Evolutionary conservation across 2,888 invertebrate genomes (phyloP).

Genomic region (Apeira syringaria): DNA sequence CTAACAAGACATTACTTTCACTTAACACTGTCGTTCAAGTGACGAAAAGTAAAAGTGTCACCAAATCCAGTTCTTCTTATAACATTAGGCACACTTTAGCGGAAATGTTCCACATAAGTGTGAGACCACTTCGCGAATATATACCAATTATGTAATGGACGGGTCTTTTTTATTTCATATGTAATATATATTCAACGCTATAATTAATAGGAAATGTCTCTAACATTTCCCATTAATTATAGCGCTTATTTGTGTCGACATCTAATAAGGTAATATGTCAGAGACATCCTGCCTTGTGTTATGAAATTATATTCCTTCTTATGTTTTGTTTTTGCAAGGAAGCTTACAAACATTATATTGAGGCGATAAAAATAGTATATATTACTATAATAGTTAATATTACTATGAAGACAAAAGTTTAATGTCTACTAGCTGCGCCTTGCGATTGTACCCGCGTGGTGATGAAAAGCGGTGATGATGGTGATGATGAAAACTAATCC

Average conservation of each 20-base stretch:
- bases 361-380: too few relatives aligned
- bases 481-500: too few relatives aligned
- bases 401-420: too few relatives aligned
- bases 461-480: too few relatives aligned
- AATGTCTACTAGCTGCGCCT: too few relatives aligned
- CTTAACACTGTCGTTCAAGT: slow-evolving; percentile 28
- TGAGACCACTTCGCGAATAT: slow-evolving; percentile 24
- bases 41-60: slow-evolving; percentile 61
- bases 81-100: slow-evolving; percentile 25
- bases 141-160: slow-evolving; percentile 24
- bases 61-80: slow-evolving; percentile 43
- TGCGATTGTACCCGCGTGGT: too few relatives aligned
- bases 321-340: too few relatives aligned
- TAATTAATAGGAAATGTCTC: too few relatives aligned
- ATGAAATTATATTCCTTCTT: too few relatives aligned
- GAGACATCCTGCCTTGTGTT: neutral
- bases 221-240: slow-evolving; percentile 10
- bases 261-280: slow-evolving; percentile 11
- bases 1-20: slow-evolving; percentile 36
- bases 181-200: too few relatives aligned
- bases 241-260: slow-evolving; percentile 8
- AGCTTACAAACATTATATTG: too few relatives aligned
- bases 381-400: too few relatives aligned
- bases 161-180: slow-evolving; percentile 15
- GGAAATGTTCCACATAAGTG: slow-evolving; percentile 22